These are phyloP conservation scores for Labeo rohita DNA, from an alignment of 2,113 vertebrate genomes.

Conservation along the genomic window DNA sequence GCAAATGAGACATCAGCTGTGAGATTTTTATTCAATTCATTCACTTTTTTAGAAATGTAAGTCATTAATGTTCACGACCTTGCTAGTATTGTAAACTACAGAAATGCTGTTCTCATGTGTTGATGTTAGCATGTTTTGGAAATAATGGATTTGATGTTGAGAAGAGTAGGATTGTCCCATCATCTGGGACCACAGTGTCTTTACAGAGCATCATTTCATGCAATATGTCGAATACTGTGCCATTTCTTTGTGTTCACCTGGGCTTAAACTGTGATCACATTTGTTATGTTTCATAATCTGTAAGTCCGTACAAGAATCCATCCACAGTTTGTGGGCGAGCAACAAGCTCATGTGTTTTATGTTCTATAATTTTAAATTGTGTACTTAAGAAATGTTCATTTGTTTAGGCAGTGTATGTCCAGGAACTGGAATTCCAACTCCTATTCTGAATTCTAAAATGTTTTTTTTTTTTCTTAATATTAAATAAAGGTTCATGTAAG, in stretches of 20 bases:
- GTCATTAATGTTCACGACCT: not conserved
- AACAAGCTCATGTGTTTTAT: constrained; percentile 18
- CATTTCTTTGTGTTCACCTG: constrained; percentile 39
- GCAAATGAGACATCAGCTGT: constrained; percentile 19
- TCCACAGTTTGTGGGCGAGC: constrained; percentile 18
- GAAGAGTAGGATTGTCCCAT: constrained; percentile 35
- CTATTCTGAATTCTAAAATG: constrained; percentile 43
- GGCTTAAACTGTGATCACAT: constrained; percentile 65
- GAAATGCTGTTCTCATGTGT: constrained; percentile 34
- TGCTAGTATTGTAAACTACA: constrained; percentile 13
- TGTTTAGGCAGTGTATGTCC: constrained; percentile 64
- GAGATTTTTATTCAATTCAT: not conserved
- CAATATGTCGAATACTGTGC: constrained; percentile 60
- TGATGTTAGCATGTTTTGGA: constrained; percentile 38
- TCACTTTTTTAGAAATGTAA: constrained; percentile 23
- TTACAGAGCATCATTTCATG: constrained; percentile 51
- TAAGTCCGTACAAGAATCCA: constrained; percentile 56
- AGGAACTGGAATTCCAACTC: constrained; percentile 53
- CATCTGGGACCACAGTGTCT: constrained; percentile 50
- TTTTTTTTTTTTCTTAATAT: constrained; percentile 67
- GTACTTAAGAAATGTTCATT: constrained; percentile 52
- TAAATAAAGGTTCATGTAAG: constrained; percentile 67
- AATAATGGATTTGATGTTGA: constrained; percentile 31
- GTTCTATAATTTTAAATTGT: constrained; percentile 35
- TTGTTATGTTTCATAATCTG: constrained; percentile 59